These are phyloP conservation scores for Cochlearius cochlearius DNA, from an alignment of 2,113 vertebrate genomes.

Conservation along the genomic window DNA sequence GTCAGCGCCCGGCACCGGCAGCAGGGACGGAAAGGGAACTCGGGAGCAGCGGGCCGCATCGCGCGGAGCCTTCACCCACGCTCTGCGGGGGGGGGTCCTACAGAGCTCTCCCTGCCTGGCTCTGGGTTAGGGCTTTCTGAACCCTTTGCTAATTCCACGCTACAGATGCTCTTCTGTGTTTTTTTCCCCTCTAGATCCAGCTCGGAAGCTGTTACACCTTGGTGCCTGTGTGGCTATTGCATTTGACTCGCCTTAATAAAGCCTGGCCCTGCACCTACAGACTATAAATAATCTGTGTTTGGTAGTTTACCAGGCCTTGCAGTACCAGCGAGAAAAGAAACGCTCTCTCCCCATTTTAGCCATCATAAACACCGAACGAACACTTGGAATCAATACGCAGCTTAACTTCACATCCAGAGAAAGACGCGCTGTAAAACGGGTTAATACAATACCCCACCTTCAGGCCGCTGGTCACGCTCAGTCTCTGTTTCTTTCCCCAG, in stretches of 20 bases:
- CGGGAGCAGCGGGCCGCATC: not conserved
- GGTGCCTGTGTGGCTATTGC: not conserved
- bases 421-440: fast-evolving
- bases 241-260: not conserved
- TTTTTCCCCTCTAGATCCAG: not conserved
- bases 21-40: not conserved
- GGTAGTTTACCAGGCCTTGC: not conserved
- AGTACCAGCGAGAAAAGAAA: not conserved
- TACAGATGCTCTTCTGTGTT: too few relatives aligned
- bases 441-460: not conserved
- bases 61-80: not conserved
- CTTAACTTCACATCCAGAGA: not conserved
- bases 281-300: not conserved
- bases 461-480: not conserved
- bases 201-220: not conserved
- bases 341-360: not conserved
- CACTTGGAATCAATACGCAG: fast-evolving
- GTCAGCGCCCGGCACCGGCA: not conserved
- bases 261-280: not conserved
- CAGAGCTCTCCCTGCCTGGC: not conserved
- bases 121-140: not conserved
- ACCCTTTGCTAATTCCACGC: not conserved
- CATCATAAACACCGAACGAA: not conserved
- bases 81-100: not conserved
- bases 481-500: not conserved